Conservation (phyloP, 2,797 vertebrate species). For the Rallus crepitans region DNA sequence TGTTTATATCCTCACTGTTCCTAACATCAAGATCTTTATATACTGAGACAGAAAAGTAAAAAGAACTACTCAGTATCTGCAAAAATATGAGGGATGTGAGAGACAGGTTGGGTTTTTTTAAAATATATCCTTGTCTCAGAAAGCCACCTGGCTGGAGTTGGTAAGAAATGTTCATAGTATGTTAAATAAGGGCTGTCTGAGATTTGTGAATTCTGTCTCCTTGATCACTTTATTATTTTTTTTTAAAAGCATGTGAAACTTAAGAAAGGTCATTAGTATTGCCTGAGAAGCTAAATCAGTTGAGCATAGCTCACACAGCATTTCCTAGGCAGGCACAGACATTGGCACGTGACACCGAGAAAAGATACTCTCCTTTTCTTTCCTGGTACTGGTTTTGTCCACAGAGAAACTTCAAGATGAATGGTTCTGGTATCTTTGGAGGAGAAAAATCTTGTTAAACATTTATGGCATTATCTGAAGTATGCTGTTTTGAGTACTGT, state of each 20-base stretch:
- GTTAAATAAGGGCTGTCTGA: neutral
- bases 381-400: neutral
- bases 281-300: neutral
- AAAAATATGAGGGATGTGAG: neutral
- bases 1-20: neutral
- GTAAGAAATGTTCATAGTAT: neutral
- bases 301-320: neutral
- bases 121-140: neutral
- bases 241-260: neutral
- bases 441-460: neutral
- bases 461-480: neutral
- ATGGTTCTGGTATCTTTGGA: neutral
- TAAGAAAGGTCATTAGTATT: neutral
- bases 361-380: neutral
- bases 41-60: neutral
- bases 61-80: neutral
- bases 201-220: neutral
- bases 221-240: neutral
- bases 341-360: neutral
- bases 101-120: neutral
- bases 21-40: neutral
- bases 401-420: neutral
- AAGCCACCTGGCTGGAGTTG: neutral
- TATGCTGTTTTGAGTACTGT: neutral
- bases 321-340: neutral